Base-by-base conservation (phyloP, 2,113 vertebrate genomes). In the Paraplagusia blochii region DNA sequence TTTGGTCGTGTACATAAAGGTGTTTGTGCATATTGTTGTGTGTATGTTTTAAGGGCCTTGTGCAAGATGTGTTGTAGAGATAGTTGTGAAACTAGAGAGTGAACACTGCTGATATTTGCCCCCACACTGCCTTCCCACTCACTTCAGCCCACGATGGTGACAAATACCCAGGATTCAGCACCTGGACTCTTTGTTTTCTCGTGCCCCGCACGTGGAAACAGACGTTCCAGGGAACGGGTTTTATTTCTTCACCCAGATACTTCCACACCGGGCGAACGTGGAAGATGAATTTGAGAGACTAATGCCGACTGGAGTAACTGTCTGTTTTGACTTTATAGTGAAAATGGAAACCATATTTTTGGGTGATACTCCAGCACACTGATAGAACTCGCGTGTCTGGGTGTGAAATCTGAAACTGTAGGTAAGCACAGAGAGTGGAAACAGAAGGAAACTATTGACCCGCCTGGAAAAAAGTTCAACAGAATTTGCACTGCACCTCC, bases 11-110 rank as follows among this genome's bases (percentile, higher is more conserved):
- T 90, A 79, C 82, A 87, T 87, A 81, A 55, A 58, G 79, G 69
- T 75, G 82, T 66, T 61, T 85, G 85, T 89, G 80, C 64, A 85
- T 76, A 80, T 80, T 87, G 76, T 81, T 86, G 82, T 84, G 84
- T 86, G 80, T 83, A 79, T 29, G 22, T 29, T 83, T 82, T 81
- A 84, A 83, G 87, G 88, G 86, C 83, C 74, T 86, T 79, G 85
- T 89, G 86, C 82, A 87, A 87, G 79, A 83, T 79, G 85, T 89
- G 81, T 84, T 71, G 79, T 88, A 84, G 81, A 85, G 74, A 70
- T 86, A 87, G 82, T 85, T 61, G 74, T 78, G 54, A 83, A 88
- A 74, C 68, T 84, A 87, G 69, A 86, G 82, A 77, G 80, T 85
- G 74, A 84, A 86, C 76, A 88, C 86, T 86, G 86, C 81, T 85